phyloP scores from a whole-genome alignment of 2,888 invertebrate species.

The Dasypolia templi region DNA sequence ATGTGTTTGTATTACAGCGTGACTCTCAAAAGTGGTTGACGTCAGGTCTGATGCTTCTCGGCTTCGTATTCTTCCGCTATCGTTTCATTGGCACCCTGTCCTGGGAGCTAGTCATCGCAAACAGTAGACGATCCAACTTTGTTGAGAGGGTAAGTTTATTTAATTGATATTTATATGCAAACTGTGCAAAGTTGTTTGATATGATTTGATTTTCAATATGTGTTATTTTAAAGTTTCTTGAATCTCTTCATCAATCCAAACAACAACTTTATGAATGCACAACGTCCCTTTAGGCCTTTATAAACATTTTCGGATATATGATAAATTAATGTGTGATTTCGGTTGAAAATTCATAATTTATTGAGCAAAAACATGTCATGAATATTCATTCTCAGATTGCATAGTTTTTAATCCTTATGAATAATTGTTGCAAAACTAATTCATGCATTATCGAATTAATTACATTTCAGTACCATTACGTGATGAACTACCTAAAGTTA shows the following conservation, averaged over 20 bases:
- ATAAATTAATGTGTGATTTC: slow-evolving; percentile 24
- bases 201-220: too few species aligned
- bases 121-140: slow-evolving; percentile 77
- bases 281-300: not conserved
- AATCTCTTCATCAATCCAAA: not conserved
- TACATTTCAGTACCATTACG: slow-evolving; percentile 82
- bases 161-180: too few species aligned
- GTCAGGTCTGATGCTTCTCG: slow-evolving; percentile 78
- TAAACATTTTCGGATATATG: slow-evolving; percentile 2
- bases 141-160: slow-evolving; percentile 78
- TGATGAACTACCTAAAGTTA: slow-evolving; percentile 79
- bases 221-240: not conserved
- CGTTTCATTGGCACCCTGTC: slow-evolving; percentile 82
- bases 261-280: not conserved
- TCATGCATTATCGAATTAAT: not conserved
- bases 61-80: slow-evolving; percentile 80
- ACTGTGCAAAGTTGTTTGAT: too few species aligned
- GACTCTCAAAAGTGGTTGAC: slow-evolving; percentile 80
- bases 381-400: slow-evolving; percentile 45
- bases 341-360: slow-evolving; percentile 13
- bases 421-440: slow-evolving; percentile 23
- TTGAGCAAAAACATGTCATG: slow-evolving; percentile 26
- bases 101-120: slow-evolving; percentile 81
- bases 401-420: slow-evolving; percentile 45
- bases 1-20: slow-evolving; percentile 68